phyloP scores from a whole-genome alignment of 2,113 vertebrate species.

The Nestor notabilis region DNA sequence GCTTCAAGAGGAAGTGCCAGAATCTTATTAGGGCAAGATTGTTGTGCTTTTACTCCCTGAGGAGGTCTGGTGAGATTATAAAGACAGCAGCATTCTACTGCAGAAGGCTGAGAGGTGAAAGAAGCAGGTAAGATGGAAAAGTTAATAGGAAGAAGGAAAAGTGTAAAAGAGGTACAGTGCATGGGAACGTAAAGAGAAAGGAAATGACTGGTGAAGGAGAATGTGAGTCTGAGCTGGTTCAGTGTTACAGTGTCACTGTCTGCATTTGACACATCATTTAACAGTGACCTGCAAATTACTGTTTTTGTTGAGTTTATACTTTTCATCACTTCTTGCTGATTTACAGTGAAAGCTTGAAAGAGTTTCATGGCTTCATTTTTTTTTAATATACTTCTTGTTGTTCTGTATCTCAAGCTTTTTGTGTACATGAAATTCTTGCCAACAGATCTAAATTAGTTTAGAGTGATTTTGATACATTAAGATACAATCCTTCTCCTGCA shows the following conservation, averaged over 20 bases:
- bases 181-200: neutral
- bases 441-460: neutral
- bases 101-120: neutral
- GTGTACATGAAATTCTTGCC: neutral
- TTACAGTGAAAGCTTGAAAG: neutral
- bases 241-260: neutral
- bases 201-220: neutral
- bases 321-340: neutral
- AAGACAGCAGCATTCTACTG: neutral
- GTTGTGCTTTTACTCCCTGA: neutral
- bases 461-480: neutral
- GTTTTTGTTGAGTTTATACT: slow-evolving; percentile 13
- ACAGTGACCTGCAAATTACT: slow-evolving; percentile 23
- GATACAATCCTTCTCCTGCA: neutral
- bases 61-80: neutral
- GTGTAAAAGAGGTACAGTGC: neutral
- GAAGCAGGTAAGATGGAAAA: neutral
- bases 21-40: neutral
- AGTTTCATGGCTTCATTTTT: neutral
- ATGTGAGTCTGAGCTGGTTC: neutral
- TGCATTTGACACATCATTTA: neutral
- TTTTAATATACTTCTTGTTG: neutral
- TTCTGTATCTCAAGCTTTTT: neutral
- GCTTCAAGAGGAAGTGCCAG: slow-evolving; percentile 1
- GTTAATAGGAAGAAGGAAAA: neutral